Evolutionary conservation across 2,797 vertebrate species (phyloP).

Genomic region (Neomorphus geoffroyi): DNA sequence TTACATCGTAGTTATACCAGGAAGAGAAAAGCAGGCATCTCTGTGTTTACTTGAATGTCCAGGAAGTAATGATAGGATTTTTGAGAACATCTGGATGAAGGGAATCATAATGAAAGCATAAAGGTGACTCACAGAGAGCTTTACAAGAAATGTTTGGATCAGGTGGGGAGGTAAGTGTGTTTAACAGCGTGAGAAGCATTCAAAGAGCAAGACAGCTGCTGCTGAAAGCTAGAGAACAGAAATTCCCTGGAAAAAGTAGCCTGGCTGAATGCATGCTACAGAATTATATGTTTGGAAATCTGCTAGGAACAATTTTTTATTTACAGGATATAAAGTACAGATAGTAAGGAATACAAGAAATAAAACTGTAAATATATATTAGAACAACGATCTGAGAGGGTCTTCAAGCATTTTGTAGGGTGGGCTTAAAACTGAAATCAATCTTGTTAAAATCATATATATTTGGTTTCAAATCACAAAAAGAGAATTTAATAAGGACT

Average conservation of each 20-base stretch:
- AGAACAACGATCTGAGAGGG: background rate
- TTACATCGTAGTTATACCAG: background rate
- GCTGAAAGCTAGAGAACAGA: background rate
- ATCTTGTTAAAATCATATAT: background rate
- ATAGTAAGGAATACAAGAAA: background rate
- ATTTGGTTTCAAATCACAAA: background rate
- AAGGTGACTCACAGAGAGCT: background rate
- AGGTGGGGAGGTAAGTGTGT: background rate
- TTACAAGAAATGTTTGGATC: background rate
- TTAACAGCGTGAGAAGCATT: background rate
- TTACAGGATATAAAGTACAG: background rate
- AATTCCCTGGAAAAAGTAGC: background rate
- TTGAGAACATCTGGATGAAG: background rate
- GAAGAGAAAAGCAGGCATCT: background rate
- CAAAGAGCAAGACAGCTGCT: background rate
- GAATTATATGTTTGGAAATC: background rate
- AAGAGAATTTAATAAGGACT: background rate
- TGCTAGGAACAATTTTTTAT: background rate
- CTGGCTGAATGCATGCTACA: background rate
- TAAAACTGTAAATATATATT: background rate
- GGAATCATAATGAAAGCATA: background rate
- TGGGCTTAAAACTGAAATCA: background rate
- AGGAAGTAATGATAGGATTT: background rate
- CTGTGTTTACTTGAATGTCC: background rate
- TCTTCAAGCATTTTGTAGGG: background rate